Evolutionary conservation across 2,888 invertebrate species (phyloP).

Genomic region (Euzophera pinguis): DNA sequence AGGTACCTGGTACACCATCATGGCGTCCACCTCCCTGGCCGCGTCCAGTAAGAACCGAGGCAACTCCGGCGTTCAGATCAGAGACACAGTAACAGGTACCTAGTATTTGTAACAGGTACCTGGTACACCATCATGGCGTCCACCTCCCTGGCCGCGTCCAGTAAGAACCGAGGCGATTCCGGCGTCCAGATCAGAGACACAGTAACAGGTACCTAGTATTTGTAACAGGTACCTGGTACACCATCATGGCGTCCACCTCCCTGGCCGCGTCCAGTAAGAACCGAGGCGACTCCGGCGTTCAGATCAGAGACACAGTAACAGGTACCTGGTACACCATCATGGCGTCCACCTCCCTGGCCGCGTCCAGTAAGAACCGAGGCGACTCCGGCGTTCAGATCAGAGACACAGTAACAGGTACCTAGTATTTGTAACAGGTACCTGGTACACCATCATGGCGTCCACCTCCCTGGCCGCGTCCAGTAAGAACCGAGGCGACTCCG

Average conservation of each 20-base stretch:
- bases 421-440: too few relatives aligned
- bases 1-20: slow-evolving; percentile 87
- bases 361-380: slow-evolving; percentile 85
- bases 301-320: too few relatives aligned
- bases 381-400: too few relatives aligned
- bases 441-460: slow-evolving; percentile 88
- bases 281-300: slow-evolving; percentile 86
- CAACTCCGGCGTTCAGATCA: too few relatives aligned
- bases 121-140: slow-evolving; percentile 89
- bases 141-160: slow-evolving; percentile 87
- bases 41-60: slow-evolving; percentile 86
- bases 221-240: slow-evolving; percentile 88
- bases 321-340: slow-evolving; percentile 88
- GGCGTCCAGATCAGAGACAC: too few relatives aligned
- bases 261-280: slow-evolving; percentile 86
- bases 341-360: slow-evolving; percentile 88
- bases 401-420: too few relatives aligned
- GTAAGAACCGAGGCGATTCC: slow-evolving; percentile 85
- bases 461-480: slow-evolving; percentile 87
- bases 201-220: too few relatives aligned
- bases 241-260: slow-evolving; percentile 88
- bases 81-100: too few relatives aligned
- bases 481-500: slow-evolving; percentile 85
- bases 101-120: too few relatives aligned
- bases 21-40: slow-evolving; percentile 88